A percentile compares a stretch with the other conserved stretches of the same genome.
Evolutionary conservation across 2,888 invertebrate species (phyloP).

Genomic region (Lamellibrachia columna): DNA sequence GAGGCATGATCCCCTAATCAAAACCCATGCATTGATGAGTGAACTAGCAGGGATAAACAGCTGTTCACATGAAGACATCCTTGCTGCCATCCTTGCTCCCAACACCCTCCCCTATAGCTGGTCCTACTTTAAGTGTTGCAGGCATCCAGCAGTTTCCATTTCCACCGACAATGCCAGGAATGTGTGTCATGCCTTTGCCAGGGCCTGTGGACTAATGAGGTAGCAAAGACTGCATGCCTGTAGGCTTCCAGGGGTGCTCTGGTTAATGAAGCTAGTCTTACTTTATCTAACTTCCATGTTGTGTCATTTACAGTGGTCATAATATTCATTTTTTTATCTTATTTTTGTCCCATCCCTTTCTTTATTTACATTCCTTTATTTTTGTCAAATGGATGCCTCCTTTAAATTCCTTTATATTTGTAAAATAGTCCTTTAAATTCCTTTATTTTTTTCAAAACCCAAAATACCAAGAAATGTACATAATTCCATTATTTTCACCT

Average conservation of each 20-base stretch:
- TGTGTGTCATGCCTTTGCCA: neutral
- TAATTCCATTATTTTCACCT: too few relatives aligned
- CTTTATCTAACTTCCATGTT: neutral
- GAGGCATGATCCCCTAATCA: too few relatives aligned
- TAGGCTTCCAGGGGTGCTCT: neutral
- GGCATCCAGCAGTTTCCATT: neutral
- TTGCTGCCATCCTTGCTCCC: neutral
- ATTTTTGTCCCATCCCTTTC: too few relatives aligned
- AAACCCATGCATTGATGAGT: neutral
- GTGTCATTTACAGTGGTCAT: neutral
- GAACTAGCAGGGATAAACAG: neutral
- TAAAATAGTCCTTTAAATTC: too few relatives aligned
- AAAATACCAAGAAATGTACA: too few relatives aligned
- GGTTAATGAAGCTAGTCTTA: neutral
- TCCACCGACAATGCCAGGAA: neutral
- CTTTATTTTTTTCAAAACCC: too few relatives aligned
- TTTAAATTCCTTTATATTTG: too few relatives aligned
- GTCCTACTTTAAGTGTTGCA: neutral
- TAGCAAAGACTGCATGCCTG: neutral
- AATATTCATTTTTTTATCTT: neutral
- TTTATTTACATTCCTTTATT: too few relatives aligned
- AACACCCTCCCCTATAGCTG: neutral
- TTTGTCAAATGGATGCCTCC: too few relatives aligned
- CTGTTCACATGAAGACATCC: neutral
- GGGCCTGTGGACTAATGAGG: constrained; percentile 2